Evolutionary conservation across 2,113 vertebrate species (phyloP).

Genomic region (Nettapus auritus): DNA sequence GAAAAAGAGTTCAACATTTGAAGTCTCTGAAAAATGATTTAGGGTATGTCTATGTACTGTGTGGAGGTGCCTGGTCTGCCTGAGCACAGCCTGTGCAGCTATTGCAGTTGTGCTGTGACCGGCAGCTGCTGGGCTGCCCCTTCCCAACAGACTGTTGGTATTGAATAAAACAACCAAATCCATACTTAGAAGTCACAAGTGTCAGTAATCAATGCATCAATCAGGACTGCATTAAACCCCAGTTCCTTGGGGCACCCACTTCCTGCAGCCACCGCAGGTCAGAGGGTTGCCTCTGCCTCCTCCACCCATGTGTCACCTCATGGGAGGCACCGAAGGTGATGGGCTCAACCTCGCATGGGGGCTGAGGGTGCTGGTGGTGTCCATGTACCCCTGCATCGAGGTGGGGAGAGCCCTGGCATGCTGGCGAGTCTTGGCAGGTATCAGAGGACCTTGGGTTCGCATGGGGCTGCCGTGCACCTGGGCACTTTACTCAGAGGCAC

Average conservation of each 20-base stretch:
- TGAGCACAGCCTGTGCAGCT: fast-evolving
- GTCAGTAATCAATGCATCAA: background rate
- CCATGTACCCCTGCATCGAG: no score
- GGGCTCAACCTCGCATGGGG: background rate
- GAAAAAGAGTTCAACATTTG: background rate
- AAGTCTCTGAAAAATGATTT: background rate
- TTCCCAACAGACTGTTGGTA: background rate
- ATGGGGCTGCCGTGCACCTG: fast-evolving
- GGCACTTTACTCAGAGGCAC: background rate
- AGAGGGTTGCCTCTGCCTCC: no score
- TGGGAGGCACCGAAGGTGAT: background rate
- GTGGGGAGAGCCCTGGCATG: background rate
- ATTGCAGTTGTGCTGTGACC: fast-evolving
- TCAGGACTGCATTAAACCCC: background rate
- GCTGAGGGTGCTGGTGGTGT: background rate
- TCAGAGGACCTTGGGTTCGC: background rate
- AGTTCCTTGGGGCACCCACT: background rate
- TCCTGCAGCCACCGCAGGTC: no score
- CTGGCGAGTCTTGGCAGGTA: fast-evolving
- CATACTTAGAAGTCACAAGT: background rate
- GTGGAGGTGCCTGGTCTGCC: background rate
- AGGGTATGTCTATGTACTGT: fast-evolving
- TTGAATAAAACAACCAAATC: background rate
- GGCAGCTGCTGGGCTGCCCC: no score
- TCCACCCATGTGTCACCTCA: no score